phyloP scores from a whole-genome alignment of 2,113 vertebrate species.

The Lampris megalopsis region DNA sequence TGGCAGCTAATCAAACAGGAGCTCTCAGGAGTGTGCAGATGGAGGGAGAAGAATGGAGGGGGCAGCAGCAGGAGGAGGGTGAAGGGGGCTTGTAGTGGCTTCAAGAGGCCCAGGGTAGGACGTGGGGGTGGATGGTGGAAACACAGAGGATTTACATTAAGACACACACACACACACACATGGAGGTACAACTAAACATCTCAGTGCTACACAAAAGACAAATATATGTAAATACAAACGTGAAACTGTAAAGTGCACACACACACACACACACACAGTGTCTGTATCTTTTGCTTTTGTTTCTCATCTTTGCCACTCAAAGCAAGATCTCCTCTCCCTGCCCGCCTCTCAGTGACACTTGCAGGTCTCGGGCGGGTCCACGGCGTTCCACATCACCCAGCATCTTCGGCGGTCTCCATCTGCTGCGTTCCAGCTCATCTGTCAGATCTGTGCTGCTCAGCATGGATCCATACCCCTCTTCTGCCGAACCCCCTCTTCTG shows the following conservation, averaged over 20 bases:
- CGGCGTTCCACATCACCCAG: constrained; percentile 11
- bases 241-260: not conserved
- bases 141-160: too few species aligned
- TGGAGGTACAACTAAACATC: not conserved
- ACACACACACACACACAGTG: not conserved
- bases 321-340: constrained; percentile 5
- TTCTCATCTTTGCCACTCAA: not conserved
- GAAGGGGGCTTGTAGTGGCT: constrained; percentile 65
- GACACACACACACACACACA: constrained; percentile 24
- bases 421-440: not conserved
- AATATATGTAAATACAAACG: too few species aligned
- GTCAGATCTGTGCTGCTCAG: too few species aligned
- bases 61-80: constrained; percentile 47
- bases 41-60: constrained; percentile 59
- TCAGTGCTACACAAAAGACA: not conserved
- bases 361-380: not conserved
- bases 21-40: constrained; percentile 68
- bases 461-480: too few species aligned
- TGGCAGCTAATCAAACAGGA: constrained; percentile 79
- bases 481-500: too few species aligned
- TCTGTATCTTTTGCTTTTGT: constrained; percentile 17
- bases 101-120: constrained; percentile 67
- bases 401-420: not conserved
- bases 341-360: not conserved
- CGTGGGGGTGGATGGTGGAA: constrained; percentile 65